These are phyloP conservation scores for Theonella swinhoei DNA, from an alignment of 37 sponge, comb jelly and placozoan species.

Conservation along the genomic window DNA sequence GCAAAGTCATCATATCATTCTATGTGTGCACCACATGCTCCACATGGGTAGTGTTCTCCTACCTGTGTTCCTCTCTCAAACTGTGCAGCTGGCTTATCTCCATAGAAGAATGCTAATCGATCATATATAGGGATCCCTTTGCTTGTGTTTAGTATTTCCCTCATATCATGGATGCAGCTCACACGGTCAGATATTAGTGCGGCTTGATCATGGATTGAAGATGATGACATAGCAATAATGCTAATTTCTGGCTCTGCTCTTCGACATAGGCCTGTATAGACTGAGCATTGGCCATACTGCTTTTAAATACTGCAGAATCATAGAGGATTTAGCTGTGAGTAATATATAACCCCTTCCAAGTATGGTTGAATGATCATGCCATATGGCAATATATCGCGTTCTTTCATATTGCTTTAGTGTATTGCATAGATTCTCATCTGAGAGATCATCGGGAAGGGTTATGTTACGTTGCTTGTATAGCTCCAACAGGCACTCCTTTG, in stretches of 20 bases:
- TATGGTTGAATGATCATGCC: constrained; percentile 35
- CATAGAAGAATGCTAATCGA: constrained; percentile 10
- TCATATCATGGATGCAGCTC: constrained; percentile 1
- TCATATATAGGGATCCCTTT: neutral
- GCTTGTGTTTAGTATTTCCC: neutral
- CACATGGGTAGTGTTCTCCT: constrained; percentile 30
- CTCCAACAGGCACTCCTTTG: neutral
- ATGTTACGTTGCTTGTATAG: neutral
- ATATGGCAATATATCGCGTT: constrained; percentile 15
- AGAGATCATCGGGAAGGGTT: constrained; percentile 7
- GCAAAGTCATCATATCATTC: neutral
- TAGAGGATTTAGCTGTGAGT: constrained; percentile 13
- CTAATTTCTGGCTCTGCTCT: no score
- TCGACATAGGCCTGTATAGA: constrained; percentile 14
- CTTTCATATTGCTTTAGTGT: neutral
- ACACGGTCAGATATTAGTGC: constrained; percentile 23
- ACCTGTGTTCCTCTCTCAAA: constrained; percentile 30
- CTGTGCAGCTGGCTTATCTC: constrained; percentile 25
- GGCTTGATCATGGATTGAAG: constrained; percentile 16
- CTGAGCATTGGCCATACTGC: neutral
- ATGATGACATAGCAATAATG: neutral
- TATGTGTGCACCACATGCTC: constrained; percentile 1
- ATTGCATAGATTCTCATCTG: neutral
- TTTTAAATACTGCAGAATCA: constrained; percentile 24
- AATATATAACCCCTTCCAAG: constrained; percentile 18